phyloP scores from a whole-genome alignment of 2,888 invertebrate genomes.

The Drosophila longiperda region DNA sequence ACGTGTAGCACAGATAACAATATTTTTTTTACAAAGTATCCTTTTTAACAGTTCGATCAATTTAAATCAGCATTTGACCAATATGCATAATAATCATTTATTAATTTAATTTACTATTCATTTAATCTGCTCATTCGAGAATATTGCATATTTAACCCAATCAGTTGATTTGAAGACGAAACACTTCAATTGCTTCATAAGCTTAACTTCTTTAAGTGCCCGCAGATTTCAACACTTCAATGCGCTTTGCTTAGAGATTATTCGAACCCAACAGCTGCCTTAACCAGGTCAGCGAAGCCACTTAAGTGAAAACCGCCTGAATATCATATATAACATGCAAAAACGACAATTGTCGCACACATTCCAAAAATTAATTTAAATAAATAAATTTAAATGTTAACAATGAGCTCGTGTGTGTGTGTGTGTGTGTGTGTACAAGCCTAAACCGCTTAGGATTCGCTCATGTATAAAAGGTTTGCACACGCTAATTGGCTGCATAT shows the following conservation, averaged over 20 bases:
- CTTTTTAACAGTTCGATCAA: not conserved
- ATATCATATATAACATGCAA: constrained; percentile 25
- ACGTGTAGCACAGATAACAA: not conserved
- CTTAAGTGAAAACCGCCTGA: constrained; percentile 27
- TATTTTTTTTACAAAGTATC: not conserved
- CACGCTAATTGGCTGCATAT: constrained; percentile 71
- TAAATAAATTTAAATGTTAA: constrained; percentile 65
- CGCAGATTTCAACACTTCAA: constrained; percentile 37
- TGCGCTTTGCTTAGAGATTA: not conserved
- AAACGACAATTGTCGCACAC: constrained; percentile 52
- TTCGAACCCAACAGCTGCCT: constrained; percentile 31
- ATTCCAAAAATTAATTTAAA: constrained; percentile 69
- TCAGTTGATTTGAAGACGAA: not conserved
- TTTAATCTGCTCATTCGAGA: not conserved
- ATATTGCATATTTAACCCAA: not conserved
- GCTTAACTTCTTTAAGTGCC: constrained; percentile 40
- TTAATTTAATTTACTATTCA: not conserved
- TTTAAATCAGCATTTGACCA: not conserved
- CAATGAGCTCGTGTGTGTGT: constrained; percentile 13
- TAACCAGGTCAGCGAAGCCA: constrained; percentile 34
- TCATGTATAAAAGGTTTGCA: constrained; percentile 75
- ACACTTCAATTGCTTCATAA: constrained; percentile 9
- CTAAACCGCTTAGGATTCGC: constrained; percentile 73
- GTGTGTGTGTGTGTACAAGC: constrained; percentile 15
- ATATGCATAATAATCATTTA: not conserved